Evolutionary conservation across 2,888 invertebrate species (phyloP).

Genomic region (Lasioglossum calceatum): DNA sequence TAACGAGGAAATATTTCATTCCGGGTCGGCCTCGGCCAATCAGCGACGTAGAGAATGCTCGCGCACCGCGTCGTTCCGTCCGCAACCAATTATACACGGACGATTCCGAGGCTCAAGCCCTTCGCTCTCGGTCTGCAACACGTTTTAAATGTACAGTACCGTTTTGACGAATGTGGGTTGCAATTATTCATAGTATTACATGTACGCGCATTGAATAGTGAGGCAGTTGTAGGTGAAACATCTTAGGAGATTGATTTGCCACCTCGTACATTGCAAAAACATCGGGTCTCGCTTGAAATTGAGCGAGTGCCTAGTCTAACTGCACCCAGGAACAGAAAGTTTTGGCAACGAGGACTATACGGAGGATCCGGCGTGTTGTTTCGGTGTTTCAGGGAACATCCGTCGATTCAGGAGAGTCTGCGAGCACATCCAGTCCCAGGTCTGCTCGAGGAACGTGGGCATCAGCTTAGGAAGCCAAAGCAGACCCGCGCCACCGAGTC

Average conservation of each 20-base stretch:
- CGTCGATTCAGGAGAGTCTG: slow-evolving; percentile 97
- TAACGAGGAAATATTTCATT: slow-evolving; percentile 14
- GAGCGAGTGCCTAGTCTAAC: neutral
- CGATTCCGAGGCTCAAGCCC: neutral
- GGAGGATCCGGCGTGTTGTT: neutral
- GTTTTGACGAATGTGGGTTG: too few species aligned
- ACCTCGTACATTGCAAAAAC: neutral
- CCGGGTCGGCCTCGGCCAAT: neutral
- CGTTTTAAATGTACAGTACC: neutral
- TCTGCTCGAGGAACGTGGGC: slow-evolving; percentile 85
- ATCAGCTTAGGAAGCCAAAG: slow-evolving; percentile 78
- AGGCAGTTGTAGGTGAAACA: too few species aligned
- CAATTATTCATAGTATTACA: too few species aligned
- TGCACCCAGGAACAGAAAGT: neutral
- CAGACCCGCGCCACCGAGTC: slow-evolving; percentile 87
- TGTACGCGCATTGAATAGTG: too few species aligned
- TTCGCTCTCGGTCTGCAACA: neutral
- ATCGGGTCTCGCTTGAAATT: neutral
- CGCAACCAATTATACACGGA: neutral
- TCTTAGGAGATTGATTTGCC: too few species aligned
- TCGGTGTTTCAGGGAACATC: slow-evolving; percentile 91
- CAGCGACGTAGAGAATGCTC: neutral
- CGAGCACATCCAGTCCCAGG: slow-evolving; percentile 97
- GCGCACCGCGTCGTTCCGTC: neutral
- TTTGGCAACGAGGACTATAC: neutral